Base-by-base conservation (phyloP, 2,113 vertebrate species). In the Cyprinus carpio region DNA sequence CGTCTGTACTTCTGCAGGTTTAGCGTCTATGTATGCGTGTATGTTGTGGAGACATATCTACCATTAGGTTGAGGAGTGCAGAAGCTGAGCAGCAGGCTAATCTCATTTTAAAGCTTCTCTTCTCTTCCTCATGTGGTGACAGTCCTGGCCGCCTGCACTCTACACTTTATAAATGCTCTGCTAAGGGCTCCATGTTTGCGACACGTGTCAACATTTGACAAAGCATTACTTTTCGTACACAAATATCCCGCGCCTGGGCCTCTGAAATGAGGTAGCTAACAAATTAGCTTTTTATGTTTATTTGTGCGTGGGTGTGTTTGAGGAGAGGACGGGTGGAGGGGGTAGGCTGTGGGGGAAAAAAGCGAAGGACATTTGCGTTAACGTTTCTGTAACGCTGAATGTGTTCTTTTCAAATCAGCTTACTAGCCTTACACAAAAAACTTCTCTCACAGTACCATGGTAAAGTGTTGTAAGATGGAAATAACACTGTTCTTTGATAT, bases 271-370 rank as follows among this genome's bases (percentile, higher is more conserved):
- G 91, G 88, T 86, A 81, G 91, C 93, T 94, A 94, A 94, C 93
- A 93, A 94, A 95, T 94, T 92, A 94, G 91, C 93, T 91, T 94
- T 94, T 94, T 93, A 93, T 93, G 92, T 95, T 94, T 94, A 93
- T 94, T 94, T 93, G 93, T 78, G 84, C 89, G 93, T 91, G 93
- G 91, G 93, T 93, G 94, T 93, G 93, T 94, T 92, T 92, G 87
- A 87, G 86, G 75, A 80, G 88, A 88, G 62, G 85, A 27, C 51
- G 86, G 65, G 79, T n/a, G 56, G 81, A 74, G 89, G 76, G 56
- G 86, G 54, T 69, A 90, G 62, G 77, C 51, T 77, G 76, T 34
- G 13, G 34, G 18, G 75, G 43, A 2, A 15, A 6, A n/a, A 4
- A 37, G 4, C 5, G 40, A 69, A 77, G 64, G 75, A 62, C 62